These are phyloP conservation scores for Mactromeris polynyma DNA, from an alignment of 2,888 invertebrate species.

Conservation along the genomic window DNA sequence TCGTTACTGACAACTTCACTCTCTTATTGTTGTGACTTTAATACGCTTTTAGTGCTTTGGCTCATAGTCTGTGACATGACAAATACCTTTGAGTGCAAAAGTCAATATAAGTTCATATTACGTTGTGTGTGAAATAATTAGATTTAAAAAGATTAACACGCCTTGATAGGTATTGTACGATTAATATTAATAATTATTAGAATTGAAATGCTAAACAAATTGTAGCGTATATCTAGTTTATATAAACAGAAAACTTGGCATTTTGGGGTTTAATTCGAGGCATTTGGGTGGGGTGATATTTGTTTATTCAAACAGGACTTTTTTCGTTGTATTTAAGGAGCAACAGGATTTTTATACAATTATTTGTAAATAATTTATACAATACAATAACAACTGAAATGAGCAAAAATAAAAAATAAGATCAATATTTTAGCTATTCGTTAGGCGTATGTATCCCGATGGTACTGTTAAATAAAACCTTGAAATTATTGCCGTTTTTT, in stretches of 20 bases:
- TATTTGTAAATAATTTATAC: no score
- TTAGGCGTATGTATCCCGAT: no score
- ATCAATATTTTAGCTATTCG: no score
- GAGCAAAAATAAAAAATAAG: no score
- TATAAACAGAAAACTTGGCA: background rate
- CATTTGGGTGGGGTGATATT: no score
- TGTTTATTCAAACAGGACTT: no score
- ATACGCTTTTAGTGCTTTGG: background rate
- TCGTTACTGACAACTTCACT: background rate
- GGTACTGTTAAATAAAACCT: no score
- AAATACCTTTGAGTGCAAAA: background rate
- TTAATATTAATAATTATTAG: background rate
- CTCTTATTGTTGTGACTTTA: background rate
- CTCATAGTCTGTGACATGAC: background rate
- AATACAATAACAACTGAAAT: no score
- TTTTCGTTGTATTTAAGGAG: no score
- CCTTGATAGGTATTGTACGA: background rate
- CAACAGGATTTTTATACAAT: no score
- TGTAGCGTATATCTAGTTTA: background rate
- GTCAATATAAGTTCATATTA: background rate
- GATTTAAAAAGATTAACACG: background rate
- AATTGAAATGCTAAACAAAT: constrained; percentile 1
- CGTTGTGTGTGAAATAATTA: background rate
- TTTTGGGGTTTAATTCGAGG: background rate
- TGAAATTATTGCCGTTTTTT: no score